Conservation (phyloP, 2,113 vertebrate genomes). For the Pavo muticus region DNA sequence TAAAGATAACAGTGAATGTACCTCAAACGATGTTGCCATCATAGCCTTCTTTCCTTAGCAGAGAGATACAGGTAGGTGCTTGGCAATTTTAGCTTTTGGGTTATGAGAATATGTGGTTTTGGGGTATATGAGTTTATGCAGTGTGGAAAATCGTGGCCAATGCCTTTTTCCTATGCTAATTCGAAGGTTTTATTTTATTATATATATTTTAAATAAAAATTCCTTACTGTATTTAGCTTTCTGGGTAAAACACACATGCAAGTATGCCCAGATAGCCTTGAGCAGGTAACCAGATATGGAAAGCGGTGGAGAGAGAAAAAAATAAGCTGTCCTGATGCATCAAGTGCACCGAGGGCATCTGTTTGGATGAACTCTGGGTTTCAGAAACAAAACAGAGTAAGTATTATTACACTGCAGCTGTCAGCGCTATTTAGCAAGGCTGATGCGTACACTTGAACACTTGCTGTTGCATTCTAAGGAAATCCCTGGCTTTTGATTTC, state of each 20-base stretch:
- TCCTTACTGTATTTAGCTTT: not conserved
- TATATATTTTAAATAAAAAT: not conserved
- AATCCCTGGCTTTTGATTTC: not conserved
- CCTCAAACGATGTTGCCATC: fast-evolving
- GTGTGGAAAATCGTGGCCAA: not conserved
- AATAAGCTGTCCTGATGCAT: not conserved
- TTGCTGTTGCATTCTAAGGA: fast-evolving
- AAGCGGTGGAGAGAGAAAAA: not conserved
- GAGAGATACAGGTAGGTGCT: too few species aligned
- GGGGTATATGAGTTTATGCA: fast-evolving
- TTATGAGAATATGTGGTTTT: fast-evolving
- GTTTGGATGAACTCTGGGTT: not conserved
- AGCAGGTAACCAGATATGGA: not conserved
- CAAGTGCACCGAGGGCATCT: not conserved
- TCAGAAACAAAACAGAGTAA: not conserved
- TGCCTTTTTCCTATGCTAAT: not conserved
- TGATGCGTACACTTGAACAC: not conserved
- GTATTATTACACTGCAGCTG: too few species aligned
- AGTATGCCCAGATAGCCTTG: not conserved
- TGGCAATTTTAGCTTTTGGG: not conserved
- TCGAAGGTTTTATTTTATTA: not conserved
- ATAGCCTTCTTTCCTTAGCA: not conserved
- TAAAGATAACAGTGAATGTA: fast-evolving
- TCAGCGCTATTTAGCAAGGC: not conserved
- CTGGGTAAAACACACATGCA: not conserved